These are phyloP conservation scores for Drosophila nasuta DNA, from an alignment of 1,140 invertebrate genomes.

Conservation along the genomic window DNA sequence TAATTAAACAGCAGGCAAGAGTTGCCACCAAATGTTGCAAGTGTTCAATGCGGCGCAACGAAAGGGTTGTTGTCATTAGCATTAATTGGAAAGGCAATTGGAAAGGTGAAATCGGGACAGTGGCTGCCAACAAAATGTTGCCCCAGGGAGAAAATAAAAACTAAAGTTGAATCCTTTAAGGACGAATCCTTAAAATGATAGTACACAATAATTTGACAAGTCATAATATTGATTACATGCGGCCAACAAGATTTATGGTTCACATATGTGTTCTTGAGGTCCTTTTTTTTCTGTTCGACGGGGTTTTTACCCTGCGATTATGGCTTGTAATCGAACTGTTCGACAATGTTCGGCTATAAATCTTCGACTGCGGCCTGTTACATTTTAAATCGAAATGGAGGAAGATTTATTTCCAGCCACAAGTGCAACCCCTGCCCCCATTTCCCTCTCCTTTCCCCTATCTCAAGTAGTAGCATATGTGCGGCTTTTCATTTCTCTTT, in stretches of 20 bases:
- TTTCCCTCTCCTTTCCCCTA: conserved; percentile 35
- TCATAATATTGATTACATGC: conserved; percentile 78
- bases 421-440: conserved; percentile 62
- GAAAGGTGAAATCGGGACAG: conserved; percentile 39
- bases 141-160: conserved; percentile 61
- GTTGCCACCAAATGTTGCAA: conserved; percentile 52
- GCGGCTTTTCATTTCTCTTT: conserved; percentile 23
- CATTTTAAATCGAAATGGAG: conserved; percentile 75
- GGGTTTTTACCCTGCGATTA: conserved; percentile 61
- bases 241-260: conserved; percentile 72
- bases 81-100: conserved; percentile 77
- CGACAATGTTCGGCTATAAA: conserved; percentile 74
- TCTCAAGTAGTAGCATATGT: conserved; percentile 62
- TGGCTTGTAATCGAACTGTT: conserved; percentile 82
- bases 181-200: conserved; percentile 26
- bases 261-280: conserved; percentile 59
- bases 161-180: conserved; percentile 16
- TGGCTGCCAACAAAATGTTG: conserved; percentile 34
- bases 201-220: conserved; percentile 81
- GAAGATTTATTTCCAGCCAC: conserved; percentile 76
- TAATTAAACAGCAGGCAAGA: conserved; percentile 61
- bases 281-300: background rate
- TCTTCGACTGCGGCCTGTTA: conserved; percentile 55
- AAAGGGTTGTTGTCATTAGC: conserved; percentile 68
- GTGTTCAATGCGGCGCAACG: conserved; percentile 59